phyloP scores from a whole-genome alignment of 1,140 invertebrate genomes.

The Akabosia matsudoensis region DNA sequence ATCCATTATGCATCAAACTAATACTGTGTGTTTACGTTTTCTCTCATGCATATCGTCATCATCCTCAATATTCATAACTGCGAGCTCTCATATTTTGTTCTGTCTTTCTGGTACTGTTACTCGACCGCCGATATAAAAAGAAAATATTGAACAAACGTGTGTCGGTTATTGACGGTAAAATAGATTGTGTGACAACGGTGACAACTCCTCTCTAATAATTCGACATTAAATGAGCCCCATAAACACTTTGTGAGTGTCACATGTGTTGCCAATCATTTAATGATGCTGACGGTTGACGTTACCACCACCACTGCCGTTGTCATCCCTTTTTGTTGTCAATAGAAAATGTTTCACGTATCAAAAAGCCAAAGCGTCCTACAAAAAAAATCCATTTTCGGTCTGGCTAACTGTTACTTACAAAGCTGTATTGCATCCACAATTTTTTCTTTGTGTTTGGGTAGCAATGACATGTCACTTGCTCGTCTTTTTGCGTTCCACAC shows the following conservation, averaged over 20 bases:
- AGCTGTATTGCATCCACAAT: too few species aligned
- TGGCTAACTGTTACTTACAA: not conserved
- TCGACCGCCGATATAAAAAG: not conserved
- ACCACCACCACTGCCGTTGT: not conserved
- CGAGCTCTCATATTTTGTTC: not conserved
- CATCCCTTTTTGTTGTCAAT: not conserved
- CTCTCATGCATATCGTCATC: not conserved
- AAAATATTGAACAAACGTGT: not conserved
- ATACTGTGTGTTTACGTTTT: not conserved
- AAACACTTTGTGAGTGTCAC: slow-evolving; percentile 7
- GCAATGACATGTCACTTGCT: slow-evolving; percentile 10
- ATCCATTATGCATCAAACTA: not conserved
- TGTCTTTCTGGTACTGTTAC: not conserved
- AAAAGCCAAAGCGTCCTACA: not conserved
- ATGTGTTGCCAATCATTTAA: slow-evolving; percentile 6
- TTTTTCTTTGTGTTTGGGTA: not conserved
- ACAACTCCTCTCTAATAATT: not conserved
- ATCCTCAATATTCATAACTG: not conserved
- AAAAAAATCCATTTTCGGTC: slow-evolving; percentile 16
- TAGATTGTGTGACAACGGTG: not conserved
- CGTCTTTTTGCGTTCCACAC: too few species aligned
- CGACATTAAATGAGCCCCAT: not conserved
- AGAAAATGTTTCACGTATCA: too few species aligned
- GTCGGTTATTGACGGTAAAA: not conserved
- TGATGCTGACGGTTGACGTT: not conserved